These are phyloP conservation scores for Notarius lentiginosus DNA, from an alignment of 2,113 vertebrate species.

Conservation along the genomic window DNA sequence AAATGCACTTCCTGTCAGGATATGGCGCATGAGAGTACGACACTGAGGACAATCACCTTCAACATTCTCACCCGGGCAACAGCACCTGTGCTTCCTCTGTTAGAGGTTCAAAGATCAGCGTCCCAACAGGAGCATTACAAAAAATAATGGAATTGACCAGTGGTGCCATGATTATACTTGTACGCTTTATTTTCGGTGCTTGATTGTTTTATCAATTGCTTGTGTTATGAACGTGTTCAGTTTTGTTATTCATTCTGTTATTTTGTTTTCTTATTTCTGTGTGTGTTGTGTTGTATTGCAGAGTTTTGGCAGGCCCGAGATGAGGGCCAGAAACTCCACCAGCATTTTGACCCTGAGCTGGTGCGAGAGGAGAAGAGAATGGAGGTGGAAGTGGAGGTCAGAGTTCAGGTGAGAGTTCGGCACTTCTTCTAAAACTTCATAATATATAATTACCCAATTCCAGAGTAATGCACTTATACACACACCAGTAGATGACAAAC, in stretches of 20 bases:
- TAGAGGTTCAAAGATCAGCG: constrained; percentile 1
- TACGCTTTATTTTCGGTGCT: constrained; percentile 4
- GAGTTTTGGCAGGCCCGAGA: constrained; percentile 78
- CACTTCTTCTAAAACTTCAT: not conserved
- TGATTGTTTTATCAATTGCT: not conserved
- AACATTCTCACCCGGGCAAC: constrained; percentile 38
- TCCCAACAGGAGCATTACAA: not conserved
- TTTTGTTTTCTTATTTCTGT: not conserved
- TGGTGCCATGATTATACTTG: not conserved
- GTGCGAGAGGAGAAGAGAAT: constrained; percentile 75
- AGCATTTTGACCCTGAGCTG: constrained; percentile 76
- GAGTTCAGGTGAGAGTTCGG: constrained; percentile 74
- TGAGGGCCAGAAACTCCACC: constrained; percentile 71
- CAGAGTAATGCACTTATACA: not conserved
- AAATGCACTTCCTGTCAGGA: constrained; percentile 57
- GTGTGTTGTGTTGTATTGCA: constrained; percentile 47
- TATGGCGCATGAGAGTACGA: constrained; percentile 52
- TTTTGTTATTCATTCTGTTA: no score
- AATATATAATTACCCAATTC: not conserved
- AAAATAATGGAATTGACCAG: constrained; percentile 10
- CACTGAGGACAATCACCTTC: constrained; percentile 46
- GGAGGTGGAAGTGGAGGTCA: constrained; percentile 80
- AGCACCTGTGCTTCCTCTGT: constrained; percentile 51
- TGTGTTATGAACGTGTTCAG: not conserved
- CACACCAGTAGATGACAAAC: not conserved